These are phyloP conservation scores for Nematopogon swammerdamellus DNA, from an alignment of 2,888 invertebrate genomes.

Conservation along the genomic window DNA sequence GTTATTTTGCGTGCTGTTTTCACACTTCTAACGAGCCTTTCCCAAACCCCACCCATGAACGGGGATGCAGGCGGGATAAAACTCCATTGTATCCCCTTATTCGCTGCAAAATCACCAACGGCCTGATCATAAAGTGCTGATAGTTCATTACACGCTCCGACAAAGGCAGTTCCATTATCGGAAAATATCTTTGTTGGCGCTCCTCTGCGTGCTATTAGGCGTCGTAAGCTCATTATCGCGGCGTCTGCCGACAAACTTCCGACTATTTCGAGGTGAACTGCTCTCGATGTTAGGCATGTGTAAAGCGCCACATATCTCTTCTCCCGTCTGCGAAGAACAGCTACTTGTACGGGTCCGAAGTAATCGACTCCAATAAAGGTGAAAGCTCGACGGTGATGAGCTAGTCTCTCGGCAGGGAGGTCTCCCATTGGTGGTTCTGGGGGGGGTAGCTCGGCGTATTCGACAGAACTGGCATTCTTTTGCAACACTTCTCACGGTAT, in stretches of 20 bases:
- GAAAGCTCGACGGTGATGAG: constrained; percentile 7
- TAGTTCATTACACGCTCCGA: neutral
- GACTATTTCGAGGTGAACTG: constrained; percentile 5
- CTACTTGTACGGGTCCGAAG: constrained; percentile 11
- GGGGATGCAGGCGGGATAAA: constrained; percentile 2
- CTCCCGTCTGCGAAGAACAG: constrained; percentile 9
- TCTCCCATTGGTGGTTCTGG: constrained; percentile 7
- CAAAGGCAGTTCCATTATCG: constrained; percentile 1
- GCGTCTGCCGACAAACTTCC: constrained; percentile 6
- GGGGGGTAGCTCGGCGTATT: neutral
- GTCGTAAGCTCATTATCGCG: constrained; percentile 1
- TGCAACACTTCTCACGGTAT: neutral
- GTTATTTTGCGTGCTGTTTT: neutral
- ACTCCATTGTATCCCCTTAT: neutral
- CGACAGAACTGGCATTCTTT: constrained; percentile 1
- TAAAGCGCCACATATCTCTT: constrained; percentile 6
- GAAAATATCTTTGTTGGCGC: constrained; percentile 1
- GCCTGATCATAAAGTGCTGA: neutral
- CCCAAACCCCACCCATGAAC: constrained; percentile 3
- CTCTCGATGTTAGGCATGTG: constrained; percentile 6
- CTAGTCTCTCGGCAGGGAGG: constrained; percentile 5
- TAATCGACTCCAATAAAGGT: constrained; percentile 9
- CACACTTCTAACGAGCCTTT: constrained; percentile 1
- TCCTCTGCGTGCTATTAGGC: constrained; percentile 2
- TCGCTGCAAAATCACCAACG: constrained; percentile 1